phyloP scores from a whole-genome alignment of 92 coral and sea anemone species.

The Umimayanthus kanabou region DNA sequence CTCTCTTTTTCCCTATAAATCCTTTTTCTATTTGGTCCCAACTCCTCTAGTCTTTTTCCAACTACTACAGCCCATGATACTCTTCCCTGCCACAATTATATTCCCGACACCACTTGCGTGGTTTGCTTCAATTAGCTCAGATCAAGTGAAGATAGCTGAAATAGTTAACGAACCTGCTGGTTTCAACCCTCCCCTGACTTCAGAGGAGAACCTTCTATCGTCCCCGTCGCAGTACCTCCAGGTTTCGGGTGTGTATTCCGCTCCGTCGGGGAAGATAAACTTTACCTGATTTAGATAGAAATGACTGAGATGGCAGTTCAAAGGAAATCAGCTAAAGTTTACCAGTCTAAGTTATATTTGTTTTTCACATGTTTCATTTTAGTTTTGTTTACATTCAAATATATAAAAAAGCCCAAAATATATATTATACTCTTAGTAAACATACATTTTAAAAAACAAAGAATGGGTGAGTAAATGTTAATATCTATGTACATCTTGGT shows the following conservation, averaged over 20 bases:
- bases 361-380: neutral
- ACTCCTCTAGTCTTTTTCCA: no score
- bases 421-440: neutral
- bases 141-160: no score
- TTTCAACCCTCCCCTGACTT: constrained; percentile 58
- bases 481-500: no score
- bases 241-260: constrained; percentile 37
- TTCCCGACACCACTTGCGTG: no score
- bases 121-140: no score
- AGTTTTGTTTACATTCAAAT: no score
- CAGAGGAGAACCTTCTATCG: constrained; percentile 61
- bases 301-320: neutral
- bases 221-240: constrained; percentile 73
- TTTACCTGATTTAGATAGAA: constrained; percentile 46
- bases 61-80: no score
- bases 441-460: no score
- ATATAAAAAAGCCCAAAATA: no score
- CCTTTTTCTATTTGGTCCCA: no score
- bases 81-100: no score
- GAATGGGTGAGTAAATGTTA: neutral
- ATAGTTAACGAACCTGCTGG: constrained; percentile 71
- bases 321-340: neutral
- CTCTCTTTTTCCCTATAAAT: no score
- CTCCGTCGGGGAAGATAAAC: constrained; percentile 60
- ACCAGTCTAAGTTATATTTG: neutral